Conservation (phyloP, 2,888 invertebrate species). For the Eupithecia subumbrata region DNA sequence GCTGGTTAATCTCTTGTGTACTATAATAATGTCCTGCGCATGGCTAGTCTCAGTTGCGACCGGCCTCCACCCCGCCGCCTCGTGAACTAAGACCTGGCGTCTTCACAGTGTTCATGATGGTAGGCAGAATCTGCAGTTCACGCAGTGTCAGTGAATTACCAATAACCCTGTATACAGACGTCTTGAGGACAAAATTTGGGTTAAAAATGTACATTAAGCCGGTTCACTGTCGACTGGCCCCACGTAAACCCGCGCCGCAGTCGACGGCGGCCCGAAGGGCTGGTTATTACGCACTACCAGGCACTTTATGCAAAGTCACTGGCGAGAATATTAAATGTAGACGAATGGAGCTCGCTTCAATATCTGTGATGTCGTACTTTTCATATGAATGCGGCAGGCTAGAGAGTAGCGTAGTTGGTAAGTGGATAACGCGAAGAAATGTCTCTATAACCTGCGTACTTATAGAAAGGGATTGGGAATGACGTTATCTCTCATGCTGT, state of each 20-base stretch:
- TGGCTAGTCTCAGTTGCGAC: no score
- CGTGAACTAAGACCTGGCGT: no score
- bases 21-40: no score
- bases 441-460: not conserved
- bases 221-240: not conserved
- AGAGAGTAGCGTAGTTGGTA: not conserved
- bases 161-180: no score
- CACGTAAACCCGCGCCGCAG: not conserved
- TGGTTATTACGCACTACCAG: constrained; percentile 19
- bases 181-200: not conserved
- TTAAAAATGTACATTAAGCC: not conserved
- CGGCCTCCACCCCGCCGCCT: no score
- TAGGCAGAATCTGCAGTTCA: no score
- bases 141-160: no score
- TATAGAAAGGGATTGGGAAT: not conserved
- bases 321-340: constrained; percentile 24
- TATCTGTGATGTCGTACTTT: not conserved
- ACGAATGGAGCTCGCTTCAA: constrained; percentile 6
- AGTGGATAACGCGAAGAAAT: not conserved
- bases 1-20: no score
- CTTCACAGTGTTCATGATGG: no score
- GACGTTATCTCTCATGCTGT: not conserved
- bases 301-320: constrained; percentile 31
- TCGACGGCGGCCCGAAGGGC: constrained; percentile 16
- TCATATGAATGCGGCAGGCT: not conserved